phyloP scores from a whole-genome alignment of 2,888 invertebrate genomes.

The Ryuthela nishihirai region DNA sequence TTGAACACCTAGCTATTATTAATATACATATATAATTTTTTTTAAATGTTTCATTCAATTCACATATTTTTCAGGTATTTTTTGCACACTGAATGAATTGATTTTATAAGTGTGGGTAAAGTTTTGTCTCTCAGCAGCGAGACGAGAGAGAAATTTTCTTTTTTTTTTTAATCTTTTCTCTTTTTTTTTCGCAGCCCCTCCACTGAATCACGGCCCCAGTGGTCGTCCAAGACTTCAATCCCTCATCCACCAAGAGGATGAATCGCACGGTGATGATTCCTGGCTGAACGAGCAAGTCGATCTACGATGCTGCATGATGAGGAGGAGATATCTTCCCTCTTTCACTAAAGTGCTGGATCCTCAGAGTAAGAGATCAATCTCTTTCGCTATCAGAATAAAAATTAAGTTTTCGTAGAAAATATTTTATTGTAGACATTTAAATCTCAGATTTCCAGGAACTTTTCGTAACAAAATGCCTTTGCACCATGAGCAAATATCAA shows the following conservation, averaged over 20 bases:
- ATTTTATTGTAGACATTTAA: too few species aligned
- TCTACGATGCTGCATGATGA: constrained; percentile 18
- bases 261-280: constrained; percentile 1
- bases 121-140: too few species aligned
- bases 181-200: constrained; percentile 17
- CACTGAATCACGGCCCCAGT: constrained; percentile 9
- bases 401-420: too few species aligned
- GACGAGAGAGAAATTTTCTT: too few species aligned
- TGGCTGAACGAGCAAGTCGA: constrained; percentile 6
- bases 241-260: constrained; percentile 26
- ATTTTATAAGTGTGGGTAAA: too few species aligned
- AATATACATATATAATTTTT: background rate
- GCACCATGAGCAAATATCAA: too few species aligned
- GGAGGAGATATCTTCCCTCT: constrained; percentile 14
- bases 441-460: too few species aligned
- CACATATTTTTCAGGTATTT: background rate
- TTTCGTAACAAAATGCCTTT: too few species aligned
- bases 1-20: background rate
- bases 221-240: constrained; percentile 28
- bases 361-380: constrained; percentile 16
- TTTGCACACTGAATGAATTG: background rate
- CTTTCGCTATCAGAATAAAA: too few species aligned
- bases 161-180: too few species aligned
- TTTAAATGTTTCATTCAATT: too few species aligned
- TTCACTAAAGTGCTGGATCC: constrained; percentile 34